Evolutionary conservation across 2,113 vertebrate species (phyloP), one percentile per base, ranked within the genome.

Genomic region (Ceuthmochares aereus): DNA sequence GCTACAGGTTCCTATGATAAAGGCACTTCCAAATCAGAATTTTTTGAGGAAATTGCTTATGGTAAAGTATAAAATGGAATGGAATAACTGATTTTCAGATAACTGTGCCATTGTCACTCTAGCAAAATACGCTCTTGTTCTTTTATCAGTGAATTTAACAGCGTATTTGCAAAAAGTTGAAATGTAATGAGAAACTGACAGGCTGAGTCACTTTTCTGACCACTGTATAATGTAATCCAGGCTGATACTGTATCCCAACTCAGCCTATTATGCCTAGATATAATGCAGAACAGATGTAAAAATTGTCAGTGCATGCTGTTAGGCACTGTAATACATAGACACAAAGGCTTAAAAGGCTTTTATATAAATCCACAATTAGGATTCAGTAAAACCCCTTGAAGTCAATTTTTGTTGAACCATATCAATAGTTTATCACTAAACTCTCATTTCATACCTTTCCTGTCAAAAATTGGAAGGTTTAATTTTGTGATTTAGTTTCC

Each of bases 261-360:
- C 32, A 54, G n/a, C 29, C 79, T 54, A 27, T 84, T 85, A 63
- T 91, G 49, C 43, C 89, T 54, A 78, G 60, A 18, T 79, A 72
- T 59, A 94, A 93, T 86, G 68, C 89, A 93, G 84, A 94, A 37
- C 85, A 95, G 89, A 82, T 93, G 84, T 74, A 94, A 68, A 83
- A 95, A 52, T 34, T 90, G 52, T 62, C 91, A 82, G 59, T 43
- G n/a, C 25, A 9, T 54, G 84, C 82, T 95, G 82, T 63, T 88
- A 16, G 75, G n/a, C 58, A 66, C 79, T 76, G 59, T 69, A 77
- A 77, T 75, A 70, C 54, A 85, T 54, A 87, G 55, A 17, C 91
- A 97, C 70, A 89, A 80, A 87, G 83, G 54, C 73, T 93, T 95
- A 80, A 94, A 73, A 94, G 52, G 70, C 56, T 90, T 87, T 94